Conservation (phyloP, 37 sponge, comb jelly and placozoan species). For the Eunapius fragilis region DNA sequence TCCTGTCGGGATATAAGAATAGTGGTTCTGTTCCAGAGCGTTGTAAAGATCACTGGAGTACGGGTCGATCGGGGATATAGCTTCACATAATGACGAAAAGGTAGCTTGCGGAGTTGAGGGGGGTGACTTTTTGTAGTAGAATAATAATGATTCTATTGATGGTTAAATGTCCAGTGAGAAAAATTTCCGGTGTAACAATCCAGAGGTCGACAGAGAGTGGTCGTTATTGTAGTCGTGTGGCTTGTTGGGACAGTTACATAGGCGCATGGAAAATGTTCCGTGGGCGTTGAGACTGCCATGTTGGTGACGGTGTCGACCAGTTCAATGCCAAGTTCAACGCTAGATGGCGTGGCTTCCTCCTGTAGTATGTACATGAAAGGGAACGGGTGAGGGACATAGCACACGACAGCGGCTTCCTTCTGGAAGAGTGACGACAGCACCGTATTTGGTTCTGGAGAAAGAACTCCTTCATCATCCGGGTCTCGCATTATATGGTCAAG, state of each 20-base stretch:
- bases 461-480: neutral
- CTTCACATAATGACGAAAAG: too few species aligned
- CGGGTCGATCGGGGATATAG: too few species aligned
- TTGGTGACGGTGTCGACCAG: neutral
- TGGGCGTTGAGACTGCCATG: neutral
- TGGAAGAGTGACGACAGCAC: neutral
- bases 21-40: too few species aligned
- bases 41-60: too few species aligned
- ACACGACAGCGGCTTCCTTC: neutral
- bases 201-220: slow-evolving; percentile 38
- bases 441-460: neutral
- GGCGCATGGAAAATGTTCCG: slow-evolving; percentile 5
- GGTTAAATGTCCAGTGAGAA: slow-evolving; percentile 7
- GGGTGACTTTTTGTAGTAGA: neutral
- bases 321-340: neutral
- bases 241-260: neutral
- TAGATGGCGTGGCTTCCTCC: neutral
- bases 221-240: slow-evolving; percentile 22
- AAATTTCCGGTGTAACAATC: slow-evolving; percentile 35
- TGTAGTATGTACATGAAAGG: neutral
- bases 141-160: neutral
- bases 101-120: neutral
- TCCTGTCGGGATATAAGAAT: too few species aligned
- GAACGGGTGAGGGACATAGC: neutral
- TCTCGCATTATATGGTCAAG: too few species aligned